phyloP scores from a whole-genome alignment of 1,140 invertebrate species.

The Bombus huntii region DNA sequence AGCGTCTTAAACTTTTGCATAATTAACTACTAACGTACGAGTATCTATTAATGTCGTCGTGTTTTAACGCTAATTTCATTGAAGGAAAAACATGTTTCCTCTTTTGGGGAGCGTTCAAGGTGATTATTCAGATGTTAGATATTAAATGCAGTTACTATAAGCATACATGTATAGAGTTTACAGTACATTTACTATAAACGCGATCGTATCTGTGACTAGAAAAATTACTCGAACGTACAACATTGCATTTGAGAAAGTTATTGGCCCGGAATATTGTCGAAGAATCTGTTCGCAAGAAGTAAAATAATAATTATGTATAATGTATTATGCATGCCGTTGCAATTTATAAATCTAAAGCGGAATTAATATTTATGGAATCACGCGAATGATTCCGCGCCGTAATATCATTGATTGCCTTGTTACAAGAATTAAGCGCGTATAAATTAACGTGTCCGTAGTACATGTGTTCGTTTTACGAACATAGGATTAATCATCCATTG shows the following conservation, averaged over 20 bases:
- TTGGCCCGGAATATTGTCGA: neutral
- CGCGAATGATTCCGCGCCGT: neutral
- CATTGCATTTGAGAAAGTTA: neutral
- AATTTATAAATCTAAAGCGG: neutral
- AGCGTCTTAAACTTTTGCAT: too few species aligned
- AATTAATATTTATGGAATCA: conserved; percentile 20
- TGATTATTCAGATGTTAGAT: too few species aligned
- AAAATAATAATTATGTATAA: neutral
- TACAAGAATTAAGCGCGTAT: neutral
- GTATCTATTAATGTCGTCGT: too few species aligned
- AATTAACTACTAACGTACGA: too few species aligned
- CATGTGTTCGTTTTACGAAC: neutral
- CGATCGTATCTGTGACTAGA: too few species aligned
- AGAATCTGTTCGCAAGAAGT: neutral
- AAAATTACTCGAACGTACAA: neutral
- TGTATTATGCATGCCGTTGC: neutral
- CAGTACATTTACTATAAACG: too few species aligned
- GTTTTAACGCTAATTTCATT: too few species aligned
- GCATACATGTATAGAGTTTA: too few species aligned
- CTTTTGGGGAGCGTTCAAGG: too few species aligned
- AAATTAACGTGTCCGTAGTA: conserved; percentile 24
- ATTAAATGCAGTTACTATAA: too few species aligned
- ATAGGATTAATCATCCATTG: conserved; percentile 27
- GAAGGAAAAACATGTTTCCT: too few species aligned
- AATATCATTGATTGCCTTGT: conserved; percentile 26